Evolutionary conservation across 2,888 invertebrate genomes (phyloP).

Genomic region (Orgyia antiqua): DNA sequence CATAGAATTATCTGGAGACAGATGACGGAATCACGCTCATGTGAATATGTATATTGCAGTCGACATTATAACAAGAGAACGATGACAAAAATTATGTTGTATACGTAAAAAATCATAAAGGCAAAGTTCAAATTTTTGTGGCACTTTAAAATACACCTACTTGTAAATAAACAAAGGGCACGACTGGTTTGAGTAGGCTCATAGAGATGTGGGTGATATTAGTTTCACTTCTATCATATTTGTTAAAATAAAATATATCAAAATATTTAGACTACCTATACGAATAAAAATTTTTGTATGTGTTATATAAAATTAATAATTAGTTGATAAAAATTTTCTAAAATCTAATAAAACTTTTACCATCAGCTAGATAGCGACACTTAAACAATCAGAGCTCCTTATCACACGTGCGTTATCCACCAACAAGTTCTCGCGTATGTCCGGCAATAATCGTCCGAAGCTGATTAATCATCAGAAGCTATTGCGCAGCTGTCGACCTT

Average conservation of each 20-base stretch:
- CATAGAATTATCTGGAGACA: constrained; percentile 30
- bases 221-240: constrained; percentile 31
- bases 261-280: too few relatives aligned
- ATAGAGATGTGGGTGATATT: constrained; percentile 42
- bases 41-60: constrained; percentile 27
- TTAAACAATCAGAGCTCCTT: constrained; percentile 12
- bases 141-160: constrained; percentile 35
- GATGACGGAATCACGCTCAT: constrained; percentile 25
- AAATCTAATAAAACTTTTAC: too few relatives aligned
- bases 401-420: constrained; percentile 35
- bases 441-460: constrained; percentile 59
- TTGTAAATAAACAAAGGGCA: constrained; percentile 31
- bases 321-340: too few relatives aligned
- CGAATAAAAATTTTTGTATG: too few relatives aligned
- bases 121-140: constrained; percentile 28
- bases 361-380: too few relatives aligned
- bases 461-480: constrained; percentile 69
- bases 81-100: constrained; percentile 26
- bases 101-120: constrained; percentile 35
- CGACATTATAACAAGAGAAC: constrained; percentile 23
- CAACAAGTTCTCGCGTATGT: constrained; percentile 53
- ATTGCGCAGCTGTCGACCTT: constrained; percentile 71
- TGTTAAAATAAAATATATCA: constrained; percentile 28
- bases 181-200: constrained; percentile 49
- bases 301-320: too few relatives aligned